Base-by-base conservation (phyloP, 2,797 vertebrate species). In the Tinamus major region DNA sequence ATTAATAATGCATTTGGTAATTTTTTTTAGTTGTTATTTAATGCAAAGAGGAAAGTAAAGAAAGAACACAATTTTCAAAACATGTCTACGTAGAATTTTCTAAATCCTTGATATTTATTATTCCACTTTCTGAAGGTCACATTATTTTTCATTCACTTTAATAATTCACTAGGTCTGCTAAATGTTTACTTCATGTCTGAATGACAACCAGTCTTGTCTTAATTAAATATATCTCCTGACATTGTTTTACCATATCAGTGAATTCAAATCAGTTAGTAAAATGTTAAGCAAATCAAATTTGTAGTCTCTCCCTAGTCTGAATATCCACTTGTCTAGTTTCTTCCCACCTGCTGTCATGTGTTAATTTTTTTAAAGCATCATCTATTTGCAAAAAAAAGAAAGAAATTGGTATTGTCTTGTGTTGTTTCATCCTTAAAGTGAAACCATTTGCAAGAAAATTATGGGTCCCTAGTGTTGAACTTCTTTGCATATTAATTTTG, bases 401-500 rank as follows among this genome's bases (percentile, higher is more conserved):
- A 97, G 96, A 98, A 98, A 98, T 98, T 98, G 97, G 97, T 98
- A 98, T 99, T 98, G 98, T 99, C 98, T 98, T 98, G 96, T 98
- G 97, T 98, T 97, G 98, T 99, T 99, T 99, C 98, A 98, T 98
- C 98, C 97, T 98, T 98, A 98, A 99, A 98, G 98, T 94, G 98
- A 99, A 99, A 99, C 98, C 98, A 99, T 99, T 99, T 99, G 98
- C 98, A 98, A 98, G 98, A 98, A 99, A 99, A 99, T 99, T 98
- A 99, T 98, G 98, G 98, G 98, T 98, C 98, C 98, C 98, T 97
- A 97, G 98, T 98, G 98, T 97, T 98, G 98, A 98, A 98, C 98
- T 98, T 98, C 98, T 99, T 99, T 99, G 99, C 98, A 99, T 99
- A 99, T 98, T 99, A 99, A 99, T 99, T 99, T 98, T 99, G 99